Conservation (phyloP, 2,888 invertebrate species). For the Caenorhabditis panamensis region DNA sequence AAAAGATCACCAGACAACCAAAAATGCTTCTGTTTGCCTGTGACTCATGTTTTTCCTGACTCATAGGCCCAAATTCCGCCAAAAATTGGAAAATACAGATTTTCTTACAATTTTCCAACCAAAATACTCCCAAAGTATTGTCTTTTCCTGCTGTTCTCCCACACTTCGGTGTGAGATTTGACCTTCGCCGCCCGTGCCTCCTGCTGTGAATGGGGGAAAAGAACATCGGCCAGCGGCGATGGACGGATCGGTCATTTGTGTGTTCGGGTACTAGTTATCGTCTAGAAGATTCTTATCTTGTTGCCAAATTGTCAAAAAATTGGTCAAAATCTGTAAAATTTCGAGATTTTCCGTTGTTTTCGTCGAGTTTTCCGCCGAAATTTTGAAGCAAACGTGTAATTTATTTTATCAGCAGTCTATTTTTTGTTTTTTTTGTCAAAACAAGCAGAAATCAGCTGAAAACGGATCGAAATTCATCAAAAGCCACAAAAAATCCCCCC, state of each 20-base stretch:
- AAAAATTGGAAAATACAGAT: no score
- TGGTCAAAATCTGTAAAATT: no score
- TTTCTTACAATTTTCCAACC: no score
- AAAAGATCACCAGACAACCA: neutral
- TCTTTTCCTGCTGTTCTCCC: no score
- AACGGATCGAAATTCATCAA: neutral
- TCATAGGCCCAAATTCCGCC: neutral
- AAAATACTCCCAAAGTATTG: neutral
- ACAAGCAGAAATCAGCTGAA: no score
- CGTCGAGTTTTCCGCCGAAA: neutral
- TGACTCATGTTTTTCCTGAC: neutral
- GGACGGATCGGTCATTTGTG: constrained; percentile 2
- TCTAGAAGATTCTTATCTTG: neutral
- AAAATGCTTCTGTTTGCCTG: no score
- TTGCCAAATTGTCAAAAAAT: neutral
- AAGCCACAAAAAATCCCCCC: neutral
- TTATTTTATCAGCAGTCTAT: no score
- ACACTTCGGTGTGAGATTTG: constrained; percentile 12
- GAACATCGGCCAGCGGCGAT: neutral
- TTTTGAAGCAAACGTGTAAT: no score
- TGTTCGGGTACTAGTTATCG: constrained; percentile 1
- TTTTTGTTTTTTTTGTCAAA: no score
- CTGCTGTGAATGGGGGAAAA: constrained; percentile 6
- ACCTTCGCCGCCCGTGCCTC: constrained; percentile 13
- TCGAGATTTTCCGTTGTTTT: neutral